Percentiles rank a stretch among this genome's conserved stretches.
These are phyloP conservation scores for Patella depressa DNA, from an alignment of 2,888 invertebrate species.

Conservation along the genomic window DNA sequence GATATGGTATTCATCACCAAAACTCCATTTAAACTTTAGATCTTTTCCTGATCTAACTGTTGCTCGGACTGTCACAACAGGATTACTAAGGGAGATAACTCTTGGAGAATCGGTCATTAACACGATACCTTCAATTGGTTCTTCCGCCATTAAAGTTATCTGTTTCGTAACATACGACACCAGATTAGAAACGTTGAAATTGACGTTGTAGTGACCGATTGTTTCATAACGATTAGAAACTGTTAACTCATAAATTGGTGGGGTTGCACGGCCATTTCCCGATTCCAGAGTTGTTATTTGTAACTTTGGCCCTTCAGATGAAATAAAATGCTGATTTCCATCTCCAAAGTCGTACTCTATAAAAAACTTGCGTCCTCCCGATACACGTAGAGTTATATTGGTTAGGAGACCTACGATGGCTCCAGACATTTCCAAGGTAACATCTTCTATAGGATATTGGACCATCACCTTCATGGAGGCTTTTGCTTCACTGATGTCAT, in stretches of 20 bases:
- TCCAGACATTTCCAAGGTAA: constrained; percentile 37
- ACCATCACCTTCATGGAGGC: constrained; percentile 44
- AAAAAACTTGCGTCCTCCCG: constrained; percentile 44
- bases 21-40: constrained; percentile 59
- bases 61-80: constrained; percentile 48
- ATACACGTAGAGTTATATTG: constrained; percentile 39
- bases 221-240: constrained; percentile 40
- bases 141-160: constrained; percentile 40
- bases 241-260: constrained; percentile 32
- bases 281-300: neutral
- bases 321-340: constrained; percentile 29
- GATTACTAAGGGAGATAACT: constrained; percentile 36
- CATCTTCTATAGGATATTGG: constrained; percentile 45
- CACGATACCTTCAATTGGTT: constrained; percentile 48
- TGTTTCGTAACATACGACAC: constrained; percentile 40
- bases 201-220: constrained; percentile 51
- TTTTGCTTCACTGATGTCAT: constrained; percentile 46
- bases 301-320: constrained; percentile 19
- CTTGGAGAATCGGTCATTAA: constrained; percentile 42
- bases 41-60: constrained; percentile 54
- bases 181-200: constrained; percentile 52
- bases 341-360: constrained; percentile 53
- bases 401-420: constrained; percentile 41
- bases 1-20: constrained; percentile 38
- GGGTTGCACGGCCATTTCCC: neutral